Conservation (phyloP, 2,797 vertebrate species). For the Australoheros facetus region DNA sequence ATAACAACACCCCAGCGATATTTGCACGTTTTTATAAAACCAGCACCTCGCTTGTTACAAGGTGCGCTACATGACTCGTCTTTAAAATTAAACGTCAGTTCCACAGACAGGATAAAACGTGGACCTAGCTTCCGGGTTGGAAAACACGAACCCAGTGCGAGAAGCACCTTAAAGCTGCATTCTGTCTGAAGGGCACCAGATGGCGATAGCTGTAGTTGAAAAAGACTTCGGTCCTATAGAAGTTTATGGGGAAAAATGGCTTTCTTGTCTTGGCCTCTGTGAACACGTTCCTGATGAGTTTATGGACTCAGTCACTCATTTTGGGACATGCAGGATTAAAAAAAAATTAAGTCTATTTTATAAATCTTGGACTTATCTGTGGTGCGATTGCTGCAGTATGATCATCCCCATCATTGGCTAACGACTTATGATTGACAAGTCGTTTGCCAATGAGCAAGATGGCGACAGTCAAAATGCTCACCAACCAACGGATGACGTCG, state of each 20-base stretch:
- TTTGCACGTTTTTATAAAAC: slow-evolving; percentile 37
- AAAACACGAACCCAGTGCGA: background rate
- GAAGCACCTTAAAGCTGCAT: background rate
- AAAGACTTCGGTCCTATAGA: background rate
- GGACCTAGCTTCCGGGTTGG: background rate
- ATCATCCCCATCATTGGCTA: background rate
- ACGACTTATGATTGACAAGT: background rate
- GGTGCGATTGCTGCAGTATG: background rate
- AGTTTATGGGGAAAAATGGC: background rate
- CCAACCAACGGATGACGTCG: background rate
- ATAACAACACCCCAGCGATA: slow-evolving; percentile 39
- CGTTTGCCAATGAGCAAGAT: background rate
- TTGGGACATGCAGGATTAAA: background rate
- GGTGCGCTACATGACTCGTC: slow-evolving; percentile 61
- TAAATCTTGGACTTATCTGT: background rate
- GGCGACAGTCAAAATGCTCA: no score
- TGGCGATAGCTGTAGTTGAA: background rate
- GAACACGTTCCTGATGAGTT: background rate
- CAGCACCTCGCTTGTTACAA: slow-evolving; percentile 37
- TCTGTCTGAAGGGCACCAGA: background rate
- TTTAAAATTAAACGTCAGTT: slow-evolving; percentile 42
- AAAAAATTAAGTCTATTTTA: background rate
- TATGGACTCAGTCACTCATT: background rate
- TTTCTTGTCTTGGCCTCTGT: background rate
- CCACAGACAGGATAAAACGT: slow-evolving; percentile 12